Conservation (phyloP, 2,113 vertebrate species). For the Caranx melampygus region DNA sequence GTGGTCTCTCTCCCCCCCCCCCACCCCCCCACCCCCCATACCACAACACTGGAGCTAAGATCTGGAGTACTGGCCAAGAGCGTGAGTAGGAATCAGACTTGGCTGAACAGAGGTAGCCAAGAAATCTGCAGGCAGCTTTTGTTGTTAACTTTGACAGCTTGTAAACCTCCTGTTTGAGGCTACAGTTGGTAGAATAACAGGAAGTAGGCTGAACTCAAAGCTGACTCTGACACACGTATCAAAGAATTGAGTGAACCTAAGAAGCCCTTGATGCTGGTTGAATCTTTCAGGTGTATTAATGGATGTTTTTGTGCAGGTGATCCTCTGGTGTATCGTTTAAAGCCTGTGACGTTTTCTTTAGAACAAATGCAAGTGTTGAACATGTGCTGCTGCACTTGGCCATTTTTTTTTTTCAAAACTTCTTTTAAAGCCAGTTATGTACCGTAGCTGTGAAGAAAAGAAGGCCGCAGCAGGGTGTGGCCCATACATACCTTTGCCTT, state of each 20-base stretch:
- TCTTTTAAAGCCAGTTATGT: conserved; percentile 53
- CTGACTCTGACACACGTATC: conserved; percentile 24
- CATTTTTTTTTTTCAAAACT: conserved; percentile 49
- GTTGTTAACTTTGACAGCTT: conserved; percentile 58
- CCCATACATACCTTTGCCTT: conserved; percentile 78
- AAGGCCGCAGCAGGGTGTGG: conserved; percentile 71
- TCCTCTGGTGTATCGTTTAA: conserved; percentile 48
- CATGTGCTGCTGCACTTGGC: conserved; percentile 35
- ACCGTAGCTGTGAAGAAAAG: conserved; percentile 44
- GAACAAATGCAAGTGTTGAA: conserved; percentile 59
- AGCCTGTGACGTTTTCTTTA: conserved; percentile 56
- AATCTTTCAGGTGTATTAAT: conserved; percentile 47
- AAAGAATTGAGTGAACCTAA: conserved; percentile 27
- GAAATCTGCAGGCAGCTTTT: conserved; percentile 66
- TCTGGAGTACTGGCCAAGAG: conserved; percentile 55
- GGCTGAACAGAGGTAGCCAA: conserved; percentile 53
- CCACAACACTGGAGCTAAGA: conserved; percentile 62
- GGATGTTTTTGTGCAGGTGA: conserved; percentile 44
- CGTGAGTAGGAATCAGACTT: conserved; percentile 56
- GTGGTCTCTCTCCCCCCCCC: conserved; percentile 61
- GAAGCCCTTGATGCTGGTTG: conserved; percentile 41
- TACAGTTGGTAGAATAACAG: conserved; percentile 34
- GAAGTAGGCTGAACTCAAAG: conserved; percentile 41
- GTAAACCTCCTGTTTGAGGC: conserved; percentile 32
- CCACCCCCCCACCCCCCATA: conserved; percentile 55